phyloP scores from a whole-genome alignment of 1,140 invertebrate genomes.

The Hydropsyche tenuis region DNA sequence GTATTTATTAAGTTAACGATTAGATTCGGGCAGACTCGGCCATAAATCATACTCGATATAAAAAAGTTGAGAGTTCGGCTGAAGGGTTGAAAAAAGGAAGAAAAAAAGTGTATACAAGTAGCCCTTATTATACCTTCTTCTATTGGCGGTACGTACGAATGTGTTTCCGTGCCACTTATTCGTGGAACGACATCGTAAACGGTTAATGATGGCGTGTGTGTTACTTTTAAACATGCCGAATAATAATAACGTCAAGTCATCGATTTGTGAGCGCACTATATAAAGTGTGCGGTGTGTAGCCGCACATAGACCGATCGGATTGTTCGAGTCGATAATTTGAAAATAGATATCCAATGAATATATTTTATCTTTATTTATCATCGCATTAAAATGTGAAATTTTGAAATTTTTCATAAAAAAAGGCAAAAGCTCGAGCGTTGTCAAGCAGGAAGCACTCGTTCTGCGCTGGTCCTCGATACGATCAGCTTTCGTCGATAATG shows the following conservation, averaged over 20 bases:
- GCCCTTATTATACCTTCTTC: too few species aligned
- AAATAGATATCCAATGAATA: too few species aligned
- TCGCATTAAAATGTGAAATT: too few species aligned
- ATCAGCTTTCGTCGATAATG: slow-evolving; percentile 22
- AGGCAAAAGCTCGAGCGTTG: too few species aligned
- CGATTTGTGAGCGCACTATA: slow-evolving; percentile 19
- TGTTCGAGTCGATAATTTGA: too few species aligned
- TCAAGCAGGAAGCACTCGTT: not conserved
- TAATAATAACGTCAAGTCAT: slow-evolving; percentile 43
- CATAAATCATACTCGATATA: slow-evolving; percentile 35
- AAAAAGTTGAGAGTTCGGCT: slow-evolving; percentile 15
- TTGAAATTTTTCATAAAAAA: too few species aligned
- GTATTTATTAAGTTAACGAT: slow-evolving; percentile 42
- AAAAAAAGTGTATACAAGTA: not conserved
- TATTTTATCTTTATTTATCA: too few species aligned
- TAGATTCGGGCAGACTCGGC: slow-evolving; percentile 30
- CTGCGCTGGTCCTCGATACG: not conserved
- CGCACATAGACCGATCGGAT: not conserved
- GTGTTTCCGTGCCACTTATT: slow-evolving; percentile 36
- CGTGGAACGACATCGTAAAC: slow-evolving; percentile 42
- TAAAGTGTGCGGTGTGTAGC: not conserved
- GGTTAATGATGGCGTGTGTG: slow-evolving; percentile 38
- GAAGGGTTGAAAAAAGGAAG: not conserved
- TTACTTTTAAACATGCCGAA: slow-evolving; percentile 35
- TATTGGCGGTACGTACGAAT: slow-evolving; percentile 5